phyloP scores from a whole-genome alignment of 2,113 vertebrate genomes.

The Phalacrocorax pelagicus region DNA sequence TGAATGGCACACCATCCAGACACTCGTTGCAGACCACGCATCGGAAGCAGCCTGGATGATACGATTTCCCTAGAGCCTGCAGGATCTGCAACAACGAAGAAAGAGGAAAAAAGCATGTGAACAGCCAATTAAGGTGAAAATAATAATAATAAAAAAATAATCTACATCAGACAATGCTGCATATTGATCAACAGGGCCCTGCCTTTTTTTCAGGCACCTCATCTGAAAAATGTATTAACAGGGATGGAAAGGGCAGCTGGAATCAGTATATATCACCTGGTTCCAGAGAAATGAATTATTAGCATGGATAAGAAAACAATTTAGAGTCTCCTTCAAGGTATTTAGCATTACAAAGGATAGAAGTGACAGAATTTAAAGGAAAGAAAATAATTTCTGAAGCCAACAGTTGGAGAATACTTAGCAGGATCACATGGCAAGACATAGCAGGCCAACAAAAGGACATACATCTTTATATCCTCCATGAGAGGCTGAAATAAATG shows the following conservation, averaged over 20 bases:
- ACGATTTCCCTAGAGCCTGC: conserved; percentile 94
- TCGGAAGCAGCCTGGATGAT: conserved; percentile 95
- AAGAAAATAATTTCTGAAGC: not conserved
- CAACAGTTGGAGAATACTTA: not conserved
- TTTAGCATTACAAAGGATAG: not conserved
- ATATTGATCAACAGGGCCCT: not conserved
- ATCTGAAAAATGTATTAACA: not conserved
- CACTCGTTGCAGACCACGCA: conserved; percentile 95
- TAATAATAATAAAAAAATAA: not conserved
- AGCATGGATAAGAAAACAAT: not conserved
- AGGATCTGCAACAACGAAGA: conserved; percentile 82
- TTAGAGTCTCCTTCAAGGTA: not conserved
- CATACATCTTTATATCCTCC: not conserved
- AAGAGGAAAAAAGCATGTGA: not conserved
- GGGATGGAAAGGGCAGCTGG: not conserved
- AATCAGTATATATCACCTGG: not conserved
- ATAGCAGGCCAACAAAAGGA: not conserved
- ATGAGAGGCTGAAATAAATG: not conserved
- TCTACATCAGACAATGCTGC: not conserved
- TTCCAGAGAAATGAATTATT: not conserved
- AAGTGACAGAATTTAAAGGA: not conserved
- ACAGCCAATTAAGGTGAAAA: not conserved
- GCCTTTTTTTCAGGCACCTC: not conserved
- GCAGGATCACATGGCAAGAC: not conserved
- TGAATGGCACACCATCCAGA: conserved; percentile 95